These are phyloP conservation scores for Pempheris klunzingeri DNA, from an alignment of 2,797 vertebrate genomes.

Conservation along the genomic window DNA sequence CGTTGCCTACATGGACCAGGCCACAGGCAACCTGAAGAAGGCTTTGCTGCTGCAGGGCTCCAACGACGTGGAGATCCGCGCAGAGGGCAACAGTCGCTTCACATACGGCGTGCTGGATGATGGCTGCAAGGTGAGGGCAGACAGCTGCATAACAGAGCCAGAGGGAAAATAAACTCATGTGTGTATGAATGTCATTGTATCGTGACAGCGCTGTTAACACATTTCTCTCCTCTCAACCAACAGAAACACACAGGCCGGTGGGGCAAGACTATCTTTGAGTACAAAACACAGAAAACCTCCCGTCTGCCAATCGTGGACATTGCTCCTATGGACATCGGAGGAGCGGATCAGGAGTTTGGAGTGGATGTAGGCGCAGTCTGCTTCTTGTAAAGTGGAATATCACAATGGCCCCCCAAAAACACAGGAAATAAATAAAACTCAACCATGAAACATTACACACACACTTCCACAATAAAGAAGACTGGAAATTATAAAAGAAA, in stretches of 20 bases:
- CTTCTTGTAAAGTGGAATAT: conserved; percentile 95
- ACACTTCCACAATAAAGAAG: conserved; percentile 86
- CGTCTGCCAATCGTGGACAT: conserved; percentile 98
- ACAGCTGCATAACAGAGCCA: background rate
- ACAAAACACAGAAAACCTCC: conserved; percentile 98
- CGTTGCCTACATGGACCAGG: conserved; percentile 95
- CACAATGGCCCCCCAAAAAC: conserved; percentile 79
- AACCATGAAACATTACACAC: conserved; percentile 85
- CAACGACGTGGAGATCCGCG: conserved; percentile 96
- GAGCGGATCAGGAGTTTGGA: conserved; percentile 97
- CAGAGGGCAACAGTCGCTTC: conserved; percentile 98
- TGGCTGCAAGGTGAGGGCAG: conserved; percentile 92
- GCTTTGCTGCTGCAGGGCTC: conserved; percentile 94
- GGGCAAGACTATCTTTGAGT: conserved; percentile 98
- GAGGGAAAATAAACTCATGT: background rate
- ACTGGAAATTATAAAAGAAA: conserved; percentile 86
- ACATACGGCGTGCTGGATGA: conserved; percentile 95
- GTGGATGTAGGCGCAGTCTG: conserved; percentile 96
- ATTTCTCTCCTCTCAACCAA: conserved; percentile 53
- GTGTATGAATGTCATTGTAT: background rate
- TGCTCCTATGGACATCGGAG: conserved; percentile 98
- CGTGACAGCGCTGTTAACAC: conserved; percentile 22
- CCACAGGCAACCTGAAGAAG: conserved; percentile 94
- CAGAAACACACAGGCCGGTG: conserved; percentile 97
- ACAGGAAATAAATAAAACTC: conserved; percentile 85